Evolutionary conservation across 2,113 vertebrate species (phyloP).

Genomic region (Oreamnos americanus): DNA sequence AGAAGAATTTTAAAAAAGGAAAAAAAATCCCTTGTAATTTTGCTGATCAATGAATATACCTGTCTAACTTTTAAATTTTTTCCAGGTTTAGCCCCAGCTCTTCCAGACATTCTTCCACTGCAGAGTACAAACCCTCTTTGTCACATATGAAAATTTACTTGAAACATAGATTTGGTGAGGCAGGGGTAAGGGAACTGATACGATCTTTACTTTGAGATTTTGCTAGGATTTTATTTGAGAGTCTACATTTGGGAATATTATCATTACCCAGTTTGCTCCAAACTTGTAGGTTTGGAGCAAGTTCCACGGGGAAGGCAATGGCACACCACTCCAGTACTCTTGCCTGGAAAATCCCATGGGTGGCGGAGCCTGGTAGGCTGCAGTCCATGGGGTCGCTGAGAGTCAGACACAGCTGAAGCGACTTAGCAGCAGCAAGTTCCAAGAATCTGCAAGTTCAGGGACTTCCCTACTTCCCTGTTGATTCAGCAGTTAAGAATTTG

Average conservation of each 20-base stretch:
- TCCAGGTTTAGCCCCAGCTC: background rate
- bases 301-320: background rate
- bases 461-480: background rate
- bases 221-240: background rate
- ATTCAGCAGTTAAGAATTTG: background rate
- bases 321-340: too few relatives aligned
- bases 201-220: background rate
- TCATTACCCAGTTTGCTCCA: background rate
- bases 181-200: background rate
- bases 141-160: background rate
- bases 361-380: too few relatives aligned
- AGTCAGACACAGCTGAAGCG: accelerated
- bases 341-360: too few relatives aligned
- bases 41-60: background rate
- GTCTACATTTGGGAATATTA: background rate
- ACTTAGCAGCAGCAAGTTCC: background rate
- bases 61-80: background rate
- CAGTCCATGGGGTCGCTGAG: too few relatives aligned
- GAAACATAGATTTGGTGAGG: background rate
- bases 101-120: background rate
- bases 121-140: background rate
- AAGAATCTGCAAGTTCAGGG: background rate
- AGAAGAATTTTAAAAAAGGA: background rate
- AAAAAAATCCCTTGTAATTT: background rate
- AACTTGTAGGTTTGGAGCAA: background rate